Base-by-base conservation (phyloP, 2,888 invertebrate genomes). In the Erebia aethiops region DNA sequence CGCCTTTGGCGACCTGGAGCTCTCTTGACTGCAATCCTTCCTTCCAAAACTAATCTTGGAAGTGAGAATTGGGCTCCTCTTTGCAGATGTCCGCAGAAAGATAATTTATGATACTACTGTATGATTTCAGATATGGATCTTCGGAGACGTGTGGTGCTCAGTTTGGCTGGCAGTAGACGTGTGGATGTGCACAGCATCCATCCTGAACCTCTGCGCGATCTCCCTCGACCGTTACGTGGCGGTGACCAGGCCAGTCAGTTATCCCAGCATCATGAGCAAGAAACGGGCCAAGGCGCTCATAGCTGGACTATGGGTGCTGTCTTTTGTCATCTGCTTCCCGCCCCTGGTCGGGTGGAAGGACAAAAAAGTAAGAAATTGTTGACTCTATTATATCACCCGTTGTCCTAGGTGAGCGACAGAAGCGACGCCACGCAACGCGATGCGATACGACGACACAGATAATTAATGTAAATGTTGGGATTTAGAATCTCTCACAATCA, bases 131-230 rank as follows among this genome's bases (percentile, higher is more conserved):
- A 96, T 98, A 84, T 99, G 99, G 99, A 97, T 99, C 81, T 99
- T 99, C 87, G 99, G 99, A 65, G 97, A 97, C 87, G 94, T 98
- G 60, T 98, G 99, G 98, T 99, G 99, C 92, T 97, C 97, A 74
- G 96, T 98, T 77, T 99, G 99, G 99, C 94, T 99, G 75, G 99
- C 99, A 0, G 96, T 99, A 71, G 99, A 99, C 90, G 99, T 99
- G 13, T 98, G 99, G 98, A 97, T 99, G 97, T 99, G 99, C 92
- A 99, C 99, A 0, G 98, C 99, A 0, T 98, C 98, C 80, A 99
- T 99, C 82, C 94, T 99, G 79, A 99, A 99, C 90, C 95, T 99
- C 69, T 98, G 98, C 86, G 99, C 98, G 80, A 99, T 99, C 85
- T 98, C 98, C 16, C 93, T 99, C 84, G 97, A 98, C 93, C 95